Evolutionary conservation across 2,888 invertebrate species (phyloP).

Genomic region (Diloba caeruleocephala): DNA sequence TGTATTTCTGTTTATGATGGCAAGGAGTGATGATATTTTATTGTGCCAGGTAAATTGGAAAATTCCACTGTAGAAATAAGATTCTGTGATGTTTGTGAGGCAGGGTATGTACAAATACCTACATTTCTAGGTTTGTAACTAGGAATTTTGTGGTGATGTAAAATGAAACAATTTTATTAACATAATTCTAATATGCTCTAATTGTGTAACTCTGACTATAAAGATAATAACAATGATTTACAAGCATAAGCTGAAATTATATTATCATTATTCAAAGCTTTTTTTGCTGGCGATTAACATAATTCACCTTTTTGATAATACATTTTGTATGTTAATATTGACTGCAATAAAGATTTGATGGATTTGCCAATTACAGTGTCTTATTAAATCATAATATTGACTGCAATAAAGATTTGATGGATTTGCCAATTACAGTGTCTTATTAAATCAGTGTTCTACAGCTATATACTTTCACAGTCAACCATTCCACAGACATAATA

Average conservation of each 20-base stretch:
- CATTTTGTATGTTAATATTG: slow-evolving; percentile 20
- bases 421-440: slow-evolving; percentile 33
- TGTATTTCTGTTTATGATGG: slow-evolving; percentile 11
- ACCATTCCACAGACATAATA: slow-evolving; percentile 9
- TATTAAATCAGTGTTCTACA: slow-evolving; percentile 20
- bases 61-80: slow-evolving; percentile 3
- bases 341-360: slow-evolving; percentile 44
- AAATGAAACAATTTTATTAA: slow-evolving; percentile 55
- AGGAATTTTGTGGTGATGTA: background rate
- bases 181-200: slow-evolving; percentile 53
- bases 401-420: slow-evolving; percentile 42
- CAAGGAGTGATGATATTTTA: slow-evolving; percentile 28
- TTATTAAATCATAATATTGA: slow-evolving; percentile 27
- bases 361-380: slow-evolving; percentile 30
- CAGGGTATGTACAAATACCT: slow-evolving; percentile 22
- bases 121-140: slow-evolving; percentile 5
- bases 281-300: slow-evolving; percentile 35
- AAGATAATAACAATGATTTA: slow-evolving; percentile 32
- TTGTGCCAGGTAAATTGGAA: slow-evolving; percentile 23
- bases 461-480: slow-evolving; percentile 5
- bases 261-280: slow-evolving; percentile 32
- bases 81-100: slow-evolving; percentile 14
- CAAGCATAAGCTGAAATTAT: slow-evolving; percentile 36
- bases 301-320: slow-evolving; percentile 14
- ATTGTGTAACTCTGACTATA: slow-evolving; percentile 45